Conservation (phyloP, 2,797 vertebrate species). For the Platyrinchus mystaceus region DNA sequence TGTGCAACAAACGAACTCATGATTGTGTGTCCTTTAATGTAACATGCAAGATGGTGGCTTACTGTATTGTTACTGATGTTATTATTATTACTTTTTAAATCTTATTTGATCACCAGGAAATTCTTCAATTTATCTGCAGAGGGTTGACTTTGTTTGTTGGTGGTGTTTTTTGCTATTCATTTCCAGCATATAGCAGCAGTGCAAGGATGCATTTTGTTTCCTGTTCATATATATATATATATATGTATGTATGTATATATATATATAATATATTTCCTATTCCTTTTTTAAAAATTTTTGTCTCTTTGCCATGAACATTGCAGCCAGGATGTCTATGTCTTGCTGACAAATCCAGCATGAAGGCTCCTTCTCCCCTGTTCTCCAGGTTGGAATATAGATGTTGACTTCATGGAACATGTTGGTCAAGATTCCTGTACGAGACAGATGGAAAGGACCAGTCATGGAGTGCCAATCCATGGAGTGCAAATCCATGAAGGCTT, state of each 20-base stretch:
- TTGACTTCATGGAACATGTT: constrained; percentile 63
- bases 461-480: neutral
- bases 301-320: constrained; percentile 73
- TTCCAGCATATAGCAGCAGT: constrained; percentile 77
- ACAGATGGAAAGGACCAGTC: constrained; percentile 19
- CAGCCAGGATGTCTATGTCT: constrained; percentile 73
- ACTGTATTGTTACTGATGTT: constrained; percentile 35
- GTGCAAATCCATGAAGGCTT: neutral
- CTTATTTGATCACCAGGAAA: constrained; percentile 58
- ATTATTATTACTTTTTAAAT: neutral
- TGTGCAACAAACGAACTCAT: constrained; percentile 63
- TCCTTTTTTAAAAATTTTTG: constrained; percentile 70
- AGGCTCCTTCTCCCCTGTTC: constrained; percentile 76
- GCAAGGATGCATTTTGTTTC: constrained; percentile 78
- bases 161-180: constrained; percentile 62
- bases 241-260: constrained; percentile 67
- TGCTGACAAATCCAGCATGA: constrained; percentile 75
- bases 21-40: constrained; percentile 46
- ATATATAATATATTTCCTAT: constrained; percentile 80
- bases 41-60: constrained; percentile 54
- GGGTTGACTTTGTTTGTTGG: constrained; percentile 65
- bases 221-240: constrained; percentile 67
- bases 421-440: constrained; percentile 79
- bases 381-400: constrained; percentile 70
- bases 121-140: constrained; percentile 75